Conservation (phyloP, 2,888 invertebrate species). For the Eupeodes latifasciatus region DNA sequence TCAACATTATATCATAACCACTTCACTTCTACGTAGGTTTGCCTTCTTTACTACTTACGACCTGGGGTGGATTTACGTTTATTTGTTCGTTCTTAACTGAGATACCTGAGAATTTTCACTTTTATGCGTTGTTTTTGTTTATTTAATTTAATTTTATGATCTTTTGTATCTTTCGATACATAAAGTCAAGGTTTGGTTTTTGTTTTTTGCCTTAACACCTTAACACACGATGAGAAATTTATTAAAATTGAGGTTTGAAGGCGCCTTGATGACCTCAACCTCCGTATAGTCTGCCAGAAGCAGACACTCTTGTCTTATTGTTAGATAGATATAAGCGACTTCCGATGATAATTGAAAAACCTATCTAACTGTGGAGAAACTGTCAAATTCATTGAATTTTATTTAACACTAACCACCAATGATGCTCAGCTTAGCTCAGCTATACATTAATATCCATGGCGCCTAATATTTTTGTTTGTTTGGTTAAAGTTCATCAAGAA, state of each 20-base stretch:
- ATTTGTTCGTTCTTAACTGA: not conserved
- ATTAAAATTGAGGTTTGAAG: conserved; percentile 39
- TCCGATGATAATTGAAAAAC: conserved; percentile 46
- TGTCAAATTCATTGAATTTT: conserved; percentile 65
- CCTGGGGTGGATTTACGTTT: conserved; percentile 49
- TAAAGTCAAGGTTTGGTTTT: not conserved
- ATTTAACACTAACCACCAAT: conserved; percentile 54
- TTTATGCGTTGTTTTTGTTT: conserved; percentile 22
- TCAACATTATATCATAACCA: conserved; percentile 56
- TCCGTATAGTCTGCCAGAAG: conserved; percentile 16
- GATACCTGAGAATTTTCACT: conserved; percentile 59
- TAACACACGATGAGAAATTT: conserved; percentile 41
- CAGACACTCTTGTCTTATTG: not conserved
- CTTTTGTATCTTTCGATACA: conserved; percentile 18
- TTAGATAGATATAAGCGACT: conserved; percentile 28
- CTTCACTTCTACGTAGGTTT: conserved; percentile 18
- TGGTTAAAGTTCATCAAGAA: not conserved
- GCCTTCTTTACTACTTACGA: conserved; percentile 12
- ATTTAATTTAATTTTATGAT: conserved; percentile 40
- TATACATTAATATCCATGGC: not conserved
- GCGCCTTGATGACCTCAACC: conserved; percentile 28
- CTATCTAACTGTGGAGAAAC: conserved; percentile 5
- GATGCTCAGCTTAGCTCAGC: not conserved
- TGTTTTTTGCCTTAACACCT: conserved; percentile 11
- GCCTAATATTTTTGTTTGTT: conserved; percentile 27